These are phyloP conservation scores for Lepilemur septentrionalis DNA, from an alignment of 2,797 vertebrate species.

Conservation along the genomic window DNA sequence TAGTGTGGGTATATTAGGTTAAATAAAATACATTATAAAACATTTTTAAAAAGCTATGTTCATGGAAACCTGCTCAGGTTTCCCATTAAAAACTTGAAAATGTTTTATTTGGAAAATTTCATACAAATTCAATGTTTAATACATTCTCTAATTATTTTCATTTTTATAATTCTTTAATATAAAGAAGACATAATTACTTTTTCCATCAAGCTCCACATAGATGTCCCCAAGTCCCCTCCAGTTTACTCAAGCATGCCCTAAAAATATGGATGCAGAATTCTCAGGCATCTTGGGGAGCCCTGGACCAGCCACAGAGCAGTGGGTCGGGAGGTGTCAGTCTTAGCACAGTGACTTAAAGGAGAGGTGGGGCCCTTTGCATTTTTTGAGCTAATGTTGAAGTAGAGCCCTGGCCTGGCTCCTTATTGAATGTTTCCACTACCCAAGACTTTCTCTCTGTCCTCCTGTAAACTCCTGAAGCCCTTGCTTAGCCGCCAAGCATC, in stretches of 20 bases:
- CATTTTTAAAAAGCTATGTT: not conserved
- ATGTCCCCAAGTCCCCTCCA: not conserved
- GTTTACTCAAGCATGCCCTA: not conserved
- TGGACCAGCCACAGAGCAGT: not conserved
- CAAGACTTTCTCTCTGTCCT: not conserved
- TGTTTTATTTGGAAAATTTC: conserved; percentile 72
- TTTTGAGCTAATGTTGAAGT: not conserved
- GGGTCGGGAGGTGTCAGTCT: not conserved
- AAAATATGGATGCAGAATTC: not conserved
- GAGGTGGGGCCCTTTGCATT: not conserved
- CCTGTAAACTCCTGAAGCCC: not conserved
- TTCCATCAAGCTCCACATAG: not conserved
- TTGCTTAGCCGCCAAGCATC: not conserved
- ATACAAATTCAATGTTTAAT: conserved; percentile 42
- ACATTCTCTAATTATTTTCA: conserved; percentile 51
- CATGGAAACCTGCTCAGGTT: conserved; percentile 49
- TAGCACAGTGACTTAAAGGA: not conserved
- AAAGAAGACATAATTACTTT: conserved; percentile 60
- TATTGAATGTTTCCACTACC: not conserved
- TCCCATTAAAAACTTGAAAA: conserved; percentile 66
- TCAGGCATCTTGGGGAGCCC: not conserved
- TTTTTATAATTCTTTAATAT: conserved; percentile 59
- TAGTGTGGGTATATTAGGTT: not conserved
- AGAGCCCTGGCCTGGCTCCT: not conserved
- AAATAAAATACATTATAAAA: conserved; percentile 38